phyloP scores from a whole-genome alignment of 2,113 vertebrate species.

The Oryzias woworae region DNA sequence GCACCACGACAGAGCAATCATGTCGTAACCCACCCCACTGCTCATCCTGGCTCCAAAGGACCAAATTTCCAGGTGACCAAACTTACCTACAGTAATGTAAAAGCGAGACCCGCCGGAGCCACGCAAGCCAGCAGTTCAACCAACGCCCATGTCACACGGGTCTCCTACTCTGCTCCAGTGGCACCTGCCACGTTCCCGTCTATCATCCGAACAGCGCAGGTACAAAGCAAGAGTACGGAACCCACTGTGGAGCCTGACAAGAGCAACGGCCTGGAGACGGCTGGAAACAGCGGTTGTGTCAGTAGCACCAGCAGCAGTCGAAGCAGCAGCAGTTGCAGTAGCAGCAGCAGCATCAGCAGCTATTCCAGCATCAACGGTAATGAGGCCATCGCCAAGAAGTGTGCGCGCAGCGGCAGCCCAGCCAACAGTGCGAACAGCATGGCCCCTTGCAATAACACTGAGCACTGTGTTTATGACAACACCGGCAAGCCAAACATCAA shows the following conservation, averaged over 20 bases:
- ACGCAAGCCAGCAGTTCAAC: slow-evolving; percentile 85
- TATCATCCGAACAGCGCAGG: slow-evolving; percentile 70
- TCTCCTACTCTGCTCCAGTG: slow-evolving; percentile 81
- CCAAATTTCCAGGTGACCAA: slow-evolving; percentile 78
- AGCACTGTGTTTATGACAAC: slow-evolving; percentile 53
- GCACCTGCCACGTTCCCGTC: slow-evolving; percentile 78
- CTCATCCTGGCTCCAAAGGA: slow-evolving; percentile 79
- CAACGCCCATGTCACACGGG: slow-evolving; percentile 80
- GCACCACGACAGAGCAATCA: slow-evolving; percentile 61
- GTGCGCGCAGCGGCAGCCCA: slow-evolving; percentile 46
- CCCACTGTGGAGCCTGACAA: slow-evolving; percentile 64
- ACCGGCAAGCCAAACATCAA: slow-evolving; percentile 47
- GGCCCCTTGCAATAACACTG: slow-evolving; percentile 67
- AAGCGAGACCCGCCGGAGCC: slow-evolving; percentile 80
- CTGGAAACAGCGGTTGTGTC: slow-evolving; percentile 60
- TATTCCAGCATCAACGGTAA: slow-evolving; percentile 65
- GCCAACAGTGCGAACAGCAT: slow-evolving; percentile 51
- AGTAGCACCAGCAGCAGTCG: slow-evolving; percentile 69
- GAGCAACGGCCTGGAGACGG: slow-evolving; percentile 62
- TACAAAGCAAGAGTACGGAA: slow-evolving; percentile 64
- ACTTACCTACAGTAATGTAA: slow-evolving; percentile 81
- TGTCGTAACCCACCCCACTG: slow-evolving; percentile 74
- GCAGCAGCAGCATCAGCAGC: slow-evolving; percentile 71
- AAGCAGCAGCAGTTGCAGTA: slow-evolving; percentile 71
- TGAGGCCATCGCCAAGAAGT: slow-evolving; percentile 51